phyloP scores from a whole-genome alignment of 1,140 invertebrate species.

The Neuroterus valhalla region DNA sequence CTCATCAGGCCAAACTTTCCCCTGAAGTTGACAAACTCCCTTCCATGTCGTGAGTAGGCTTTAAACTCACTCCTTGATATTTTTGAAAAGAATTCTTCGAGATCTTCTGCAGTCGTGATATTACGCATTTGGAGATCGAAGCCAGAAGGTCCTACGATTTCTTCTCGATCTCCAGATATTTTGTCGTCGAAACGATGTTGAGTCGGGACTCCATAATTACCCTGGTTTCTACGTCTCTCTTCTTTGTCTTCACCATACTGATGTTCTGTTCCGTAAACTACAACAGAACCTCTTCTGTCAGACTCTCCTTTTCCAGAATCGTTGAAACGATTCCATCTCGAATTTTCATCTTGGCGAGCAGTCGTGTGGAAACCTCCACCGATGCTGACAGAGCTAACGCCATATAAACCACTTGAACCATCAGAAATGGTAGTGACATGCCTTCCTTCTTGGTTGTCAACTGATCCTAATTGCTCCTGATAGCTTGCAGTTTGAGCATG shows the following conservation, averaged over 20 bases:
- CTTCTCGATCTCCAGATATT: conserved; percentile 62
- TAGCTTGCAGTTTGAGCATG: not conserved
- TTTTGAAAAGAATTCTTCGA: conserved; percentile 54
- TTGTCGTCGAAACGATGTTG: conserved; percentile 44
- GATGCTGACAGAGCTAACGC: not conserved
- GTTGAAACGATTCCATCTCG: not conserved
- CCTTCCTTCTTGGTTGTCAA: not conserved
- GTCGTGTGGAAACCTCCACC: not conserved
- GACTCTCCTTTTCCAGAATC: conserved; percentile 4
- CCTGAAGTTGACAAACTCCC: conserved; percentile 60
- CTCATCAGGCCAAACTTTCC: conserved; percentile 53
- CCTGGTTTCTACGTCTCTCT: conserved; percentile 41
- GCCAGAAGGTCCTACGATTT: conserved; percentile 51
- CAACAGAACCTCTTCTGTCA: conserved; percentile 21
- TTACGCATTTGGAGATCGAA: conserved; percentile 53
- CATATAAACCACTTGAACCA: not conserved
- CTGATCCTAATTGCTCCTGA: not conserved
- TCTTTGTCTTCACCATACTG: conserved; percentile 47
- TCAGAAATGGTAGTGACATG: not conserved
- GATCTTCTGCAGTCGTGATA: conserved; percentile 56
- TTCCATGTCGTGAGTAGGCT: conserved; percentile 48
- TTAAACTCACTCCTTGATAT: conserved; percentile 52
- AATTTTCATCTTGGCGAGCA: not conserved
- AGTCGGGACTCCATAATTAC: conserved; percentile 41
- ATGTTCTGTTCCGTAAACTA: conserved; percentile 51